Percentiles rank a stretch among this genome's conserved stretches.
Evolutionary conservation across 2,797 vertebrate genomes (phyloP).

Genomic region (Clamator glandarius): DNA sequence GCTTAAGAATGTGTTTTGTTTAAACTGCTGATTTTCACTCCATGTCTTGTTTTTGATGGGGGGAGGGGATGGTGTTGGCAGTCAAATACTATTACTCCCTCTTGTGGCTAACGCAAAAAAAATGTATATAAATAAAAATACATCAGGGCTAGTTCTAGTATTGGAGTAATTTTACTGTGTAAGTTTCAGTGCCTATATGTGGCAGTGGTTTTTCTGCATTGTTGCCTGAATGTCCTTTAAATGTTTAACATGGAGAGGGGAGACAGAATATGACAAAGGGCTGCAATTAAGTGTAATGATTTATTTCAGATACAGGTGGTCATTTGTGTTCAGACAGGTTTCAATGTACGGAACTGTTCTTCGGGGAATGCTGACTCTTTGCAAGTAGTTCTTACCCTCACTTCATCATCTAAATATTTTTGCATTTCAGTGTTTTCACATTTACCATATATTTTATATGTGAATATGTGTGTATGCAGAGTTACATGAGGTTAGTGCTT

Average conservation of each 20-base stretch:
- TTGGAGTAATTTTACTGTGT: background rate
- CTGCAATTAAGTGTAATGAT: background rate
- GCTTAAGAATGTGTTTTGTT: background rate
- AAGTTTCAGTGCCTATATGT: background rate
- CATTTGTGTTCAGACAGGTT: background rate
- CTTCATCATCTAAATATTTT: background rate
- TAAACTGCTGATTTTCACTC: background rate
- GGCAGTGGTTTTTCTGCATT: background rate
- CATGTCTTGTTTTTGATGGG: background rate
- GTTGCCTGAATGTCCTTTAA: background rate
- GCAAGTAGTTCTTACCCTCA: background rate
- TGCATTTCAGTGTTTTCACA: background rate
- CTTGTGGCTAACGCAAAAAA: background rate
- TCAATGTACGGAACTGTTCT: background rate
- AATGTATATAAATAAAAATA: too few relatives aligned
- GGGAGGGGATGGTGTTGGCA: background rate
- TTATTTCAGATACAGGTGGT: background rate
- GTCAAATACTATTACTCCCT: constrained; percentile 16
- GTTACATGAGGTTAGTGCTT: background rate
- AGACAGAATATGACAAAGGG: background rate
- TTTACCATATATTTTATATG: background rate
- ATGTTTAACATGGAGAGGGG: background rate
- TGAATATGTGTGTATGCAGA: fast-evolving
- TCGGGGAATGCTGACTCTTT: background rate
- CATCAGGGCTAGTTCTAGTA: background rate